Evolutionary conservation across 2,888 invertebrate species (phyloP).

Genomic region (Drosophila kokeensis): DNA sequence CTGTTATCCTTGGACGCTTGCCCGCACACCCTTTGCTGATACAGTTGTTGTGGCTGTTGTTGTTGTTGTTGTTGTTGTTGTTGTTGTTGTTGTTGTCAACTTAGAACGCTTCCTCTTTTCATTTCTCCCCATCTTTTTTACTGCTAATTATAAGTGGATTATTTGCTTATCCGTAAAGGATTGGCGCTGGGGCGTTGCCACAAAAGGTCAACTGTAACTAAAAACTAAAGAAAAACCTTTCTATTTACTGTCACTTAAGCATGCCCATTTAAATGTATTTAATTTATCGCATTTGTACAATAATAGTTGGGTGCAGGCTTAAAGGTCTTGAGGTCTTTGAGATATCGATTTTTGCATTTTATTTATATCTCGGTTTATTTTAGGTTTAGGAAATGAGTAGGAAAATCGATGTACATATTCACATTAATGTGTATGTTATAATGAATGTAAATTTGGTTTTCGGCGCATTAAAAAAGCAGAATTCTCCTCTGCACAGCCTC

Average conservation of each 20-base stretch:
- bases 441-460: not conserved
- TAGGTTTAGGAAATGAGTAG: not conserved
- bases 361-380: not conserved
- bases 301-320: not conserved
- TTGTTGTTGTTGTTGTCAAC: not conserved
- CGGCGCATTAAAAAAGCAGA: not conserved
- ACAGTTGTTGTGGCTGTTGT: not conserved
- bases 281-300: not conserved
- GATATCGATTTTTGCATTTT: not conserved
- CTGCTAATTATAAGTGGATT: slow-evolving; percentile 71
- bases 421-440: not conserved
- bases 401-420: not conserved
- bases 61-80: slow-evolving; percentile 1
- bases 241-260: not conserved
- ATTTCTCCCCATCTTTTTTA: slow-evolving; percentile 8
- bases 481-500: too few species aligned
- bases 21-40: slow-evolving; percentile 38
- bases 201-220: slow-evolving; percentile 7
- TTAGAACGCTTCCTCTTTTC: not conserved
- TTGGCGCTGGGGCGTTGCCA: slow-evolving; percentile 28
- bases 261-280: not conserved
- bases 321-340: not conserved
- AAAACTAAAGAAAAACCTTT: slow-evolving; percentile 1
- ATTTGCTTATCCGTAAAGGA: slow-evolving; percentile 71
- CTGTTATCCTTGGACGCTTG: slow-evolving; percentile 24